Conservation (phyloP, 1,140 invertebrate genomes). For the Potamilus streckersoni region DNA sequence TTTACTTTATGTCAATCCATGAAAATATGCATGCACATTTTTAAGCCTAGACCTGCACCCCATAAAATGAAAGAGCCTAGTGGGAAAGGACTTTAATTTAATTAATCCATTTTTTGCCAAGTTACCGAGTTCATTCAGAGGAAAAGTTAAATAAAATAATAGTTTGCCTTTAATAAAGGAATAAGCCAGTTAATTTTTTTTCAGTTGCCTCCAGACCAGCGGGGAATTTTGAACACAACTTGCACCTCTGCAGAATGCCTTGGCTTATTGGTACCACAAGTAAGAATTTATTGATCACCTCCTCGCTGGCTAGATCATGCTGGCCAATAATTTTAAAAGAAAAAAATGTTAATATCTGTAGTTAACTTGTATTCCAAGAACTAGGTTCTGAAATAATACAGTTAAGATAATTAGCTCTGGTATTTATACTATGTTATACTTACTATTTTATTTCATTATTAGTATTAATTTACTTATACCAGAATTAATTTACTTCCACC, state of each 20-base stretch:
- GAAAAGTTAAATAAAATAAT: no score
- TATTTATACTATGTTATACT: neutral
- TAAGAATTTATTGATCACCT: constrained; percentile 2
- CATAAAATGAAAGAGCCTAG: no score
- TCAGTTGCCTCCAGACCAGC: constrained; percentile 19
- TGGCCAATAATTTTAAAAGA: neutral
- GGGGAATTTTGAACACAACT: constrained; percentile 28
- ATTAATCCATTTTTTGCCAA: no score
- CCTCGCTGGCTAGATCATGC: neutral
- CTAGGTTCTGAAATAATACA: neutral
- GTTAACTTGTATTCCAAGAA: neutral
- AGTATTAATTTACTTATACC: neutral
- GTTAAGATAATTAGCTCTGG: neutral
- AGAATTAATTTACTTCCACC: neutral
- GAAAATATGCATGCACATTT: no score
- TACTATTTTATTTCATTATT: neutral
- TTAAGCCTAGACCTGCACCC: no score
- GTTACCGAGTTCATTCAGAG: no score
- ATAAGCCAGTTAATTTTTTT: neutral
- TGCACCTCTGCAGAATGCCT: constrained; percentile 27
- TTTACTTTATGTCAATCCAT: no score
- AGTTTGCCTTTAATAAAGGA: no score
- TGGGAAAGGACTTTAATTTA: no score
- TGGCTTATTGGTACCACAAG: constrained; percentile 28
- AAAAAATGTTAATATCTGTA: neutral